Conservation (phyloP, 2,113 vertebrate species). For the Stomatorhinus ivindoensis region DNA sequence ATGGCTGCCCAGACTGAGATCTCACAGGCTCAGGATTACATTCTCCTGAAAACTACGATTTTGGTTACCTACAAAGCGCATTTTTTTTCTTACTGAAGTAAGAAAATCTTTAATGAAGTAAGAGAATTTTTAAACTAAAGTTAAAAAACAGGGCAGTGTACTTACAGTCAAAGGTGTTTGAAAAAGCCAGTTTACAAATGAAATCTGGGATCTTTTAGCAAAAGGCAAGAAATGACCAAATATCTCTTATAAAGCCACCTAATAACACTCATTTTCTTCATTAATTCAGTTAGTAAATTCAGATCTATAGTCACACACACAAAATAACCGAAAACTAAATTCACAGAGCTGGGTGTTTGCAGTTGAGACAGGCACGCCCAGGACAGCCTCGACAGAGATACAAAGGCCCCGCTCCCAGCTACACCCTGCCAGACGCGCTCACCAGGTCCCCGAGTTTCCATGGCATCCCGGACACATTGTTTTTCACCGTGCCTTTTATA, state of each 20-base stretch:
- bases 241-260: background rate
- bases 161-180: background rate
- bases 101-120: no score
- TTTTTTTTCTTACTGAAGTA: background rate
- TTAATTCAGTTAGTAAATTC: background rate
- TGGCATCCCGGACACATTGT: conserved; percentile 38
- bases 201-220: background rate
- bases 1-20: conserved; percentile 29
- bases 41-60: conserved; percentile 23
- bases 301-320: background rate
- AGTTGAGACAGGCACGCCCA: background rate
- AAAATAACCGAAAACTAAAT: background rate
- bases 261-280: background rate
- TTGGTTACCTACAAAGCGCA: conserved; percentile 18
- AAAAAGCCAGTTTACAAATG: background rate
- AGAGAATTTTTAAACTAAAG: no score
- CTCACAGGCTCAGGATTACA: conserved; percentile 35
- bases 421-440: conserved; percentile 14
- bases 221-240: background rate
- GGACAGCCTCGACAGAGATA: background rate
- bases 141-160: background rate
- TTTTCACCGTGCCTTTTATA: conserved; percentile 35
- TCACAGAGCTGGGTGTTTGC: background rate
- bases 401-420: background rate
- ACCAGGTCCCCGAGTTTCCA: conserved; percentile 34